A percentile compares a stretch with the other conserved stretches of the same genome.
These are phyloP conservation scores for Didymodactylos carnosus DNA, from an alignment of 2,888 invertebrate species.

Conservation along the genomic window DNA sequence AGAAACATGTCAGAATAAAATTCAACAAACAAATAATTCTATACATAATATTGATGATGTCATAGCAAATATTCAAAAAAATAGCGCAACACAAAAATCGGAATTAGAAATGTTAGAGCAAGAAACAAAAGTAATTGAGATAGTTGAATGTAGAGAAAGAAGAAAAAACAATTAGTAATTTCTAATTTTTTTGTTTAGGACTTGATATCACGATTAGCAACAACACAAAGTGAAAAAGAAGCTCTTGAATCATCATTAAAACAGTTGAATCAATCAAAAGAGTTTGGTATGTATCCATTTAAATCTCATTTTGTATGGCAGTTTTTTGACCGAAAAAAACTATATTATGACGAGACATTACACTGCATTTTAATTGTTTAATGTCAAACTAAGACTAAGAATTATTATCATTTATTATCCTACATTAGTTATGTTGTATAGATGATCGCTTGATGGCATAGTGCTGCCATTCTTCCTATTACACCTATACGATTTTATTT, in stretches of 20 bases:
- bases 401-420: too few species aligned
- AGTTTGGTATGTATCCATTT: background rate
- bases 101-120: background rate
- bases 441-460: too few species aligned
- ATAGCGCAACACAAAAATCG: background rate
- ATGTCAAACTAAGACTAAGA: too few species aligned
- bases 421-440: too few species aligned
- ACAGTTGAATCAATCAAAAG: background rate
- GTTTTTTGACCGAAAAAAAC: too few species aligned
- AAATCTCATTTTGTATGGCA: too few species aligned
- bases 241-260: background rate
- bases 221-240: background rate
- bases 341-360: too few species aligned
- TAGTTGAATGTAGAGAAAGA: too few species aligned
- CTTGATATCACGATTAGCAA: background rate
- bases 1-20: background rate
- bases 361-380: too few species aligned
- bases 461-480: too few species aligned
- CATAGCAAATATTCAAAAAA: background rate
- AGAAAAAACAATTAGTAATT: too few species aligned
- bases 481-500: background rate
- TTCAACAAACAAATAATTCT: background rate
- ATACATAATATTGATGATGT: background rate
- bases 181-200: too few species aligned
- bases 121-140: background rate